These are phyloP conservation scores for Poeciliopsis gracilis DNA, from an alignment of 2,797 vertebrate genomes.

Conservation along the genomic window DNA sequence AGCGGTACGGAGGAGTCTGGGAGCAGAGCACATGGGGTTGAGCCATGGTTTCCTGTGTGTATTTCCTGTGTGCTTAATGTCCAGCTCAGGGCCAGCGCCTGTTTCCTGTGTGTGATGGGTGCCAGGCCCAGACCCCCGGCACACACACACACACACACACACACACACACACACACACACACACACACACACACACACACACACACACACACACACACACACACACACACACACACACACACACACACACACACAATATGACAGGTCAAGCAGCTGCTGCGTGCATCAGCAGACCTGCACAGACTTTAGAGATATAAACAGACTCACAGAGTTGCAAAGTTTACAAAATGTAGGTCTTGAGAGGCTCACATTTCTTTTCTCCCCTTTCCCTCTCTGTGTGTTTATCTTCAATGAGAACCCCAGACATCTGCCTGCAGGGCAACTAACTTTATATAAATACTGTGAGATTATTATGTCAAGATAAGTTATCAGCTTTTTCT, in stretches of 20 bases:
- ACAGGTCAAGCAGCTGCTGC: conserved; percentile 53
- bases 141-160: conserved; percentile 28
- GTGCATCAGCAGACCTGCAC: conserved; percentile 61
- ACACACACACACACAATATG: conserved; percentile 39
- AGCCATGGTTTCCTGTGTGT: conserved; percentile 77
- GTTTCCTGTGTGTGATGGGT: conserved; percentile 82
- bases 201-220: not conserved
- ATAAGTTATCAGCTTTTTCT: not conserved
- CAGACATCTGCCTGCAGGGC: conserved; percentile 13
- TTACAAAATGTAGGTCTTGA: conserved; percentile 44
- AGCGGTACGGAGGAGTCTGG: conserved; percentile 57
- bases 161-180: too few species aligned
- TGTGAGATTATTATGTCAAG: not conserved
- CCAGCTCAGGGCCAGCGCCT: conserved; percentile 70
- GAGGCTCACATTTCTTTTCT: conserved; percentile 18
- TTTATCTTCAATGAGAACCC: conserved; percentile 17
- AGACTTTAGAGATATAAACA: conserved; percentile 50
- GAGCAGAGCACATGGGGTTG: conserved; percentile 50
- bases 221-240: conserved; percentile 15
- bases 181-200: conserved; percentile 38
- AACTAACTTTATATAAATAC: conserved; percentile 3
- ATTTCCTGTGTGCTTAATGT: conserved; percentile 79
- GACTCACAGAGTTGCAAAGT: conserved; percentile 41
- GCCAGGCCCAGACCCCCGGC: conserved; percentile 69
- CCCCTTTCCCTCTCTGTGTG: conserved; percentile 16